phyloP scores from a whole-genome alignment of 1,140 invertebrate species.

The Drosophila nebulosa region DNA sequence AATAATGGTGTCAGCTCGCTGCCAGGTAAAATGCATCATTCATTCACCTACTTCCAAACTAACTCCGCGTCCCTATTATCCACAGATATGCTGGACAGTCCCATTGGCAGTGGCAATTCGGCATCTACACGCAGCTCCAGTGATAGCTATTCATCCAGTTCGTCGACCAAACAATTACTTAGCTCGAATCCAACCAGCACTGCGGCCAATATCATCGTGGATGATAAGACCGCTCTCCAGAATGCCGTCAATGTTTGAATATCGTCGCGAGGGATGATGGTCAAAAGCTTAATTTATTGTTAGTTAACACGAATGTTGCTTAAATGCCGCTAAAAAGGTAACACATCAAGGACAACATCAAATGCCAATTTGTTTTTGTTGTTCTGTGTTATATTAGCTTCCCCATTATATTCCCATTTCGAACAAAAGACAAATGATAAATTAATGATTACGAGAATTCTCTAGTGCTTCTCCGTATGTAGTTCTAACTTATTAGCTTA shows the following conservation, averaged over 20 bases:
- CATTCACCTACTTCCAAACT: rapidly evolving
- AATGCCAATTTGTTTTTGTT: not conserved
- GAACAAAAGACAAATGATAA: too few species aligned
- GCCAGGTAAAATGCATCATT: constrained; percentile 48
- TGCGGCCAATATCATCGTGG: constrained; percentile 76
- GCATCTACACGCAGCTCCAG: constrained; percentile 87
- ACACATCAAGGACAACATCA: not conserved
- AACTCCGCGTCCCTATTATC: too few species aligned
- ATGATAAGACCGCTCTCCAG: constrained; percentile 74
- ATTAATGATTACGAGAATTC: not conserved
- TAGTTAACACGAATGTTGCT: not conserved
- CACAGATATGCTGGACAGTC: constrained; percentile 83
- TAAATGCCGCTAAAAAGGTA: not conserved
- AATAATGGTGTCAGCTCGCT: constrained; percentile 68
- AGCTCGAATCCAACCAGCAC: constrained; percentile 80
- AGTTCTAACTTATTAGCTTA: not conserved
- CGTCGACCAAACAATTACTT: constrained; percentile 86
- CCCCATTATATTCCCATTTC: too few species aligned
- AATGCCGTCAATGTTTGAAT: constrained; percentile 76
- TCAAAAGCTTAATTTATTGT: not conserved
- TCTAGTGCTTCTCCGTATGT: not conserved
- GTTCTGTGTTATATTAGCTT: too few species aligned
- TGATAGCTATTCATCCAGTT: constrained; percentile 88
- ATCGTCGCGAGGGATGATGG: not conserved
- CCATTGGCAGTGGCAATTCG: constrained; percentile 82